phyloP scores from a whole-genome alignment of 2,888 invertebrate genomes.

The Phania funesta region DNA sequence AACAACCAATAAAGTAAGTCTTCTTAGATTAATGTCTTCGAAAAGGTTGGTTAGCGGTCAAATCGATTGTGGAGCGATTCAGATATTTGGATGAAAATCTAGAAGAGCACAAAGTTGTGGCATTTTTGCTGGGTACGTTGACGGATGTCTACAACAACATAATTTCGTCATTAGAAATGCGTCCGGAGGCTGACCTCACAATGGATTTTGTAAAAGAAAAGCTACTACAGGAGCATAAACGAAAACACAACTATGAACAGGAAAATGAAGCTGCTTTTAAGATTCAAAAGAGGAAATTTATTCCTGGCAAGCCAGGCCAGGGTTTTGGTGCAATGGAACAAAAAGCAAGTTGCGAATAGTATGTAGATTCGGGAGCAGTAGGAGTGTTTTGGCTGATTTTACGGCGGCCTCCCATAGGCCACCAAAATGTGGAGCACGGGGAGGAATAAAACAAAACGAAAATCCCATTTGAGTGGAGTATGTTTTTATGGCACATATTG shows the following conservation, averaged over 20 bases:
- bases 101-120: no score
- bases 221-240: slow-evolving; percentile 32
- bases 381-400: slow-evolving; percentile 18
- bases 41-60: slow-evolving; percentile 12
- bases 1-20: slow-evolving; percentile 7
- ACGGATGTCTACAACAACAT: slow-evolving; percentile 31
- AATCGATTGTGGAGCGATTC: slow-evolving; percentile 11
- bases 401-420: no score
- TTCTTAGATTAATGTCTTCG: slow-evolving; percentile 21
- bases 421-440: slow-evolving; percentile 19
- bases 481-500: neutral
- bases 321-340: no score
- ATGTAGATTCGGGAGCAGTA: no score
- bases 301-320: slow-evolving; percentile 24
- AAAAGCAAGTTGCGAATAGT: no score
- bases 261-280: no score
- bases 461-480: neutral
- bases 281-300: slow-evolving; percentile 25
- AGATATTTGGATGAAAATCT: slow-evolving; percentile 30
- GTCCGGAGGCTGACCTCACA: slow-evolving; percentile 36
- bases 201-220: slow-evolving; percentile 38
- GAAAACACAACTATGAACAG: neutral
- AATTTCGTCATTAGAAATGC: slow-evolving; percentile 45
- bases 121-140: slow-evolving; percentile 31
- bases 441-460: neutral